Base-by-base conservation (phyloP, 1,140 invertebrate genomes). In the Planococcus citri region DNA sequence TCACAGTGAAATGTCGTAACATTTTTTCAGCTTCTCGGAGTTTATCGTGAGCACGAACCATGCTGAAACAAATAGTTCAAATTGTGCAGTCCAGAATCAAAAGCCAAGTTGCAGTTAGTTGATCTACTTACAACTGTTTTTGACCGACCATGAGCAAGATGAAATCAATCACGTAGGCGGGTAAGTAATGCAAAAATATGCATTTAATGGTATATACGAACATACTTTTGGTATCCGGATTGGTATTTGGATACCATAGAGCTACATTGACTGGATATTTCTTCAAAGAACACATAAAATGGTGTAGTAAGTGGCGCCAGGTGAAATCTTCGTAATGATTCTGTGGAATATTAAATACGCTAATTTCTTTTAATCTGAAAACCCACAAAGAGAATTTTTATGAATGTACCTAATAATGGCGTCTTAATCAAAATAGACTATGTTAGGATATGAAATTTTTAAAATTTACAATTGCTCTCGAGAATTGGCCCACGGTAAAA, bases 1-100 rank as follows among this genome's bases (percentile, higher is more conserved):
- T 82, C 9, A 89, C 92, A 0, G 94, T 96, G 76, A 97, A 97
- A 76, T 92, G 97, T 77, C 96, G 90, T 1, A 97, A 78, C 0
- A 90, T 83, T 70, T 87, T 83, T 2, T 91, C 78, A 1, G 89
- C 89, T 58, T 86, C 82, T 4, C 84, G 81, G 71, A 91, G 88
- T 70, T 85, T 83, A n/a, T n/a, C n/a, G n/a, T n/a, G n/a, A n/a
- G n/a, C n/a, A n/a, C n/a, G n/a, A n/a, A n/a, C n/a, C n/a, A 91
- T 90, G 73, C 89, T 91, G 75, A 38, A 83, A 81, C 68, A 22
- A 60, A 20, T 4, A 9, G 20, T 9, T 9, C 8, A n/a, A 8
- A 8, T 60, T 6, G 20, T 9, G 6, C n/a, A n/a, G n/a, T n/a
- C n/a, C n/a, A n/a, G n/a, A n/a, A n/a, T n/a, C n/a, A n/a, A n/a